Conservation (phyloP, 1,140 invertebrate genomes). For the Chrysomallon squamiferum region DNA sequence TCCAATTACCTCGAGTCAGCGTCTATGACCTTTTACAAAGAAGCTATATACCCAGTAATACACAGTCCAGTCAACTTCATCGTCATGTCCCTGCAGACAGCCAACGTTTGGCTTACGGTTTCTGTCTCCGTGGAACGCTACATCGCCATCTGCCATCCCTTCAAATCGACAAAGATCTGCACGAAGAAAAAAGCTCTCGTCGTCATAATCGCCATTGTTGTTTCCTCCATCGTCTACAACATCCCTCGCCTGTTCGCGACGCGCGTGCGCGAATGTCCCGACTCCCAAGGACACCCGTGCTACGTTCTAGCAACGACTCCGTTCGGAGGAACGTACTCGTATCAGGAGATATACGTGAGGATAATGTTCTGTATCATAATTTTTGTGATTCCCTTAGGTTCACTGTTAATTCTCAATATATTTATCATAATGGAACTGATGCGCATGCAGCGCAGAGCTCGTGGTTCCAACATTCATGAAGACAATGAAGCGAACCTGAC, state of each 20-base stretch:
- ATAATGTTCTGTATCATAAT: slow-evolving; percentile 50
- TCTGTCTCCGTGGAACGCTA: slow-evolving; percentile 58
- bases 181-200: slow-evolving; percentile 44
- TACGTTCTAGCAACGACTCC: slow-evolving; percentile 32
- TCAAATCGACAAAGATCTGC: slow-evolving; percentile 44
- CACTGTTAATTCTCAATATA: slow-evolving; percentile 27
- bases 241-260: slow-evolving; percentile 53
- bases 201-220: slow-evolving; percentile 34
- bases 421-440: slow-evolving; percentile 55
- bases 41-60: slow-evolving; percentile 51
- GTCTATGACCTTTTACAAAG: slow-evolving; percentile 57
- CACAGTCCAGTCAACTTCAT: slow-evolving; percentile 47
- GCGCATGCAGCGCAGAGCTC: slow-evolving; percentile 48
- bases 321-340: slow-evolving; percentile 40
- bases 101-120: slow-evolving; percentile 60
- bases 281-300: slow-evolving; percentile 22
- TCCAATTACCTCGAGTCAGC: slow-evolving; percentile 22
- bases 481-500: slow-evolving; percentile 56
- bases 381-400: slow-evolving; percentile 45
- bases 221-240: slow-evolving; percentile 53
- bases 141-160: slow-evolving; percentile 59
- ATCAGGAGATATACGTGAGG: slow-evolving; percentile 41
- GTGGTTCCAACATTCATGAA: slow-evolving; percentile 47
- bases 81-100: slow-evolving; percentile 57
- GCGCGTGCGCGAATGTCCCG: slow-evolving; percentile 28